These are phyloP conservation scores for Heliconius hortense DNA, from an alignment of 2,888 invertebrate genomes.

Conservation along the genomic window DNA sequence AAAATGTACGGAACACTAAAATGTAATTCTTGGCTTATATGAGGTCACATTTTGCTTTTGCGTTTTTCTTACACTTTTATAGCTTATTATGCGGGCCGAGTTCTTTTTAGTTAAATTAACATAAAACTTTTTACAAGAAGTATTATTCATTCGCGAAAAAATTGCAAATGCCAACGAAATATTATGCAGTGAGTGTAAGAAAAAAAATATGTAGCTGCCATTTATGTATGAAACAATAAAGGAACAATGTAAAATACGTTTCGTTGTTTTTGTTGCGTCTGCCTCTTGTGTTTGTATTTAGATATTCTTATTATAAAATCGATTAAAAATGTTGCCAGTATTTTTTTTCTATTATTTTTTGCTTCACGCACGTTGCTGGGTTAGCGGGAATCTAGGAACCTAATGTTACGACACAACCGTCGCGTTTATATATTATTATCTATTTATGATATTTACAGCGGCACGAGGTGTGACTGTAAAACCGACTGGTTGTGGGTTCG, in stretches of 20 bases:
- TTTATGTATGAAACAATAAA: slow-evolving; percentile 19
- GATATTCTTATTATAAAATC: neutral
- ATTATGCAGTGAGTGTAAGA: slow-evolving; percentile 8
- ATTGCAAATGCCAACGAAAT: slow-evolving; percentile 18
- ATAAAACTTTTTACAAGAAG: slow-evolving; percentile 50
- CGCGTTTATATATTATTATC: too few relatives aligned
- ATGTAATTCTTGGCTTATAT: slow-evolving; percentile 43
- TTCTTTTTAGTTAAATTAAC: slow-evolving; percentile 60
- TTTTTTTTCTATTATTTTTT: neutral
- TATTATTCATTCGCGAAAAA: slow-evolving; percentile 23
- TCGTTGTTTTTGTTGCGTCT: neutral
- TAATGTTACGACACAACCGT: too few relatives aligned
- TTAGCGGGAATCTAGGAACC: too few relatives aligned
- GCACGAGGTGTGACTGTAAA: too few relatives aligned
- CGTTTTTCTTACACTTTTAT: slow-evolving; percentile 48
- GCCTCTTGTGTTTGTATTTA: slow-evolving; percentile 7
- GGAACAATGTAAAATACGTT: neutral
- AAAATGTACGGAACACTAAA: slow-evolving; percentile 34
- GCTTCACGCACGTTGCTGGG: too few relatives aligned
- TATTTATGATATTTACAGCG: too few relatives aligned
- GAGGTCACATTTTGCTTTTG: slow-evolving; percentile 51
- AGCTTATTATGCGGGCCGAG: slow-evolving; percentile 50
- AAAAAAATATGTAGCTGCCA: slow-evolving; percentile 14
- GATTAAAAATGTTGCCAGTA: neutral
- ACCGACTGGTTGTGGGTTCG: too few relatives aligned